Base-by-base conservation (phyloP, 2,888 invertebrate species). In the Oligia latruncula region DNA sequence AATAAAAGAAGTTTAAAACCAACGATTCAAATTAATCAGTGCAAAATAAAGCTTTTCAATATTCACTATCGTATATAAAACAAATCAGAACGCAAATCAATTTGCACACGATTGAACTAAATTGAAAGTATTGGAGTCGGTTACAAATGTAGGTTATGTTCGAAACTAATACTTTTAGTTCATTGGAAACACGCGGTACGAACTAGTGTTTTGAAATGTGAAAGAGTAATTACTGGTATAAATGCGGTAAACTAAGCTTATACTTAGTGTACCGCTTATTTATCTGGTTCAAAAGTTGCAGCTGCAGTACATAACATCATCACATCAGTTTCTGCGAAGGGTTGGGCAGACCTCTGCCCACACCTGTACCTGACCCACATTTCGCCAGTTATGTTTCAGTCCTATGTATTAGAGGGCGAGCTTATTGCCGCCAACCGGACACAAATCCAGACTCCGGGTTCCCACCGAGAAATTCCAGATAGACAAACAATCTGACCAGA, bases 91-190 rank as follows among this genome's bases (percentile, higher is more conserved):
- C 23, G 23, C 67, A 68, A 83, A 80, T 46, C 62, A 83, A 77
- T 68, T 15, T 13, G 40, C 55, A 49, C 62, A 29, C 83, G 46
- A 83, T 68, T 76, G 23, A 40, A 68, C 62, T 29, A 55, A 67
- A 80, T 75, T 82, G 52, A 82, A 82, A 80, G 76, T 55, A 82
- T 74, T n/a, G 43, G 29, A 55, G 35, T 67, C 43, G n/a, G 43
- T 52, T 74, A 80, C 80, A 68, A 80, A 67, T 75, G 43, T 67
- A 6, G 52, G 67, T 29, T 75, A 55, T 80, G 60, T 62, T 80
- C 15, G 52, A 40, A 80, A 66, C 67, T 17, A 82, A 75, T 82
- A 80, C 35, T 74, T 82, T 75, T 67, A 60, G 82, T 80, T 82
- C 5, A 82, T 60, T 60, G 74, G 29, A 43, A 81, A 79, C 23